phyloP scores from a whole-genome alignment of 2,888 invertebrate species.

The Leptinotarsa peninsularis region DNA sequence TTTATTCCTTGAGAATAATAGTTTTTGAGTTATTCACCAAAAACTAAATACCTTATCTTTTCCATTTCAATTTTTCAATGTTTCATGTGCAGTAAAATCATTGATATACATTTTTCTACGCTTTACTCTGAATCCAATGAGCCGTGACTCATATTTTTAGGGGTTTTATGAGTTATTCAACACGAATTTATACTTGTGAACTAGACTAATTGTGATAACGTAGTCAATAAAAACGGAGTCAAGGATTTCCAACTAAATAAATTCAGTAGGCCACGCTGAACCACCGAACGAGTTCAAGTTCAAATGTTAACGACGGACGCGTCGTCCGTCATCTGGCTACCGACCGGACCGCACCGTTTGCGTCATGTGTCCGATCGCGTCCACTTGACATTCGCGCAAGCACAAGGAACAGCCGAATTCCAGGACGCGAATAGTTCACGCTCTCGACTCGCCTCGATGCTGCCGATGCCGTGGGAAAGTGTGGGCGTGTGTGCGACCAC shows the following conservation, averaged over 20 bases:
- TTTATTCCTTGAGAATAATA: no score
- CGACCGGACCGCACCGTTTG: not conserved
- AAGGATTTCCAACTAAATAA: not conserved
- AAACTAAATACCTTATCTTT: no score
- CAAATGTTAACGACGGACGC: conserved; percentile 17
- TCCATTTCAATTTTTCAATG: no score
- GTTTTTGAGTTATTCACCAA: no score
- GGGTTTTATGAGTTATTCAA: no score
- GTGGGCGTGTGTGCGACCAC: conserved; percentile 49
- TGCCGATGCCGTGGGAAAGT: conserved; percentile 52
- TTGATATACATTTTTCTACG: no score
- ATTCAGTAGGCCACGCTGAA: not conserved
- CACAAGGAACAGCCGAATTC: conserved; percentile 44
- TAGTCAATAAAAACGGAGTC: not conserved
- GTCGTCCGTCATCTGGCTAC: conserved; percentile 20
- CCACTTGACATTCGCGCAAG: conserved; percentile 29
- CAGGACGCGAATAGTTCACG: conserved; percentile 46
- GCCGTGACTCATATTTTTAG: no score
- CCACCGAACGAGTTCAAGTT: conserved; percentile 13
- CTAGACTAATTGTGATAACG: no score
- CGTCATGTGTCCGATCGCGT: conserved; percentile 2
- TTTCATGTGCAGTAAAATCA: no score
- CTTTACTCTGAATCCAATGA: no score
- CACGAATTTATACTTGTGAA: no score
- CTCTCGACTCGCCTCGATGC: conserved; percentile 26